These are phyloP conservation scores for Typhlichthys subterraneus DNA, from an alignment of 2,797 vertebrate species.

Conservation along the genomic window DNA sequence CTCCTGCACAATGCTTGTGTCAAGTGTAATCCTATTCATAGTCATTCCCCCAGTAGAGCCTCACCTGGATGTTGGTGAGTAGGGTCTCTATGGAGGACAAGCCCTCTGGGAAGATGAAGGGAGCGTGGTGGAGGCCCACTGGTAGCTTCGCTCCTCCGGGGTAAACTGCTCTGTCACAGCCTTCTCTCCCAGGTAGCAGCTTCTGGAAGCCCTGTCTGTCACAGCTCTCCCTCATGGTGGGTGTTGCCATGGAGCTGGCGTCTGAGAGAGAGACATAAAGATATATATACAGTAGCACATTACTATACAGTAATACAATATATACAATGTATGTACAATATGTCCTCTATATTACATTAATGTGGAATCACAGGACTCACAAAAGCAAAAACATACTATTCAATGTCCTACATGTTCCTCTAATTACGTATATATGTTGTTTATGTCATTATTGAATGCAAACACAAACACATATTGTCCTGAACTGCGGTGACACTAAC, in stretches of 20 bases:
- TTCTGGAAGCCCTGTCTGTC: slow-evolving; percentile 92
- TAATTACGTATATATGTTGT: neutral
- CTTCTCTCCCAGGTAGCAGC: slow-evolving; percentile 74
- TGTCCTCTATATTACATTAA: too few relatives aligned
- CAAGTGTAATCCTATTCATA: slow-evolving; percentile 20
- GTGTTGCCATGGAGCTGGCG: slow-evolving; percentile 87
- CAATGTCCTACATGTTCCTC: too few relatives aligned
- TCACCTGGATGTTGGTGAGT: slow-evolving; percentile 99
- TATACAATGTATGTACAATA: too few relatives aligned
- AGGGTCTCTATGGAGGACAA: slow-evolving; percentile 99
- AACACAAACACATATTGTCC: neutral
- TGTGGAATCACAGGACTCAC: too few relatives aligned
- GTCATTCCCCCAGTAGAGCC: slow-evolving; percentile 70
- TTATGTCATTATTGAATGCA: neutral
- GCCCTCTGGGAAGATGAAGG: slow-evolving; percentile 97
- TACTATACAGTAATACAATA: too few relatives aligned
- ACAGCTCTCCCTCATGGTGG: slow-evolving; percentile 88
- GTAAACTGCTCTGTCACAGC: slow-evolving; percentile 92
- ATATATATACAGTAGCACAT: neutral
- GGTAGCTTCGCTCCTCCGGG: slow-evolving; percentile 87
- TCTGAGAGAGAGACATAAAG: slow-evolving; percentile 78
- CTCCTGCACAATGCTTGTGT: neutral
- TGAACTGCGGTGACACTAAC: neutral
- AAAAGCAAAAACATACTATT: too few relatives aligned
- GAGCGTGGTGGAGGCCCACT: slow-evolving; percentile 90